Evolutionary conservation across 2,888 invertebrate species (phyloP), one percentile per base, ranked within the genome.

Genomic region (Malacosoma neustria): DNA sequence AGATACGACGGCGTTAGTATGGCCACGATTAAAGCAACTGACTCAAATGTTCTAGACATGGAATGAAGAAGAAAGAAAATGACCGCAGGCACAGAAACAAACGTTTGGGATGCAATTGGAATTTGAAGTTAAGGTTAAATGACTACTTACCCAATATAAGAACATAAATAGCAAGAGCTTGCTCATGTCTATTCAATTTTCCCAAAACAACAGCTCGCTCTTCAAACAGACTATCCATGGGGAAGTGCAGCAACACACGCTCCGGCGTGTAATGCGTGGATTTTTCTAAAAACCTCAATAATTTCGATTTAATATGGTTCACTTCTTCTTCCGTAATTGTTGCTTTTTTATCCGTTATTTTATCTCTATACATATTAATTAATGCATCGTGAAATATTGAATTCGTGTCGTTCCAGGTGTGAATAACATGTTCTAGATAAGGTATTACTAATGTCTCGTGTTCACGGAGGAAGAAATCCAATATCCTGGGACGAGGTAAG

Each of bases 121-220:
- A n/a, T n/a, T n/a, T n/a, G n/a, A n/a, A n/a, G n/a, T n/a, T n/a
- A n/a, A n/a, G n/a, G n/a, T n/a, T n/a, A n/a, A n/a, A n/a, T n/a
- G n/a, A n/a, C n/a, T 9, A 49, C 65, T 59, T 53, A 87, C 87
- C 92, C 40, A 99, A 85, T 22, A 96, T 90, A 57, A 95, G 92
- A 12, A 98, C 91, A 69, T 98, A 98, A 60, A 99, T 95, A 1
- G 94, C 92, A 33, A 99, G 81, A 0, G 97, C 97, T 66, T 97
- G 94, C 59, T 97, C 95, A 68, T 99, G 98, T 45, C 93, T 87
- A 1, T 95, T 96, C 13, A 98, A 82, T 52, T 94, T 92, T 0
- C 98, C 98, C 31, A 98, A 82, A 42, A 99, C 92, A n/a, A 99
- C 88, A 0, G 99, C 98, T 42, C 97, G 88, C 71, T 99, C 99